Conservation (phyloP, 2,888 invertebrate species). For the Neoscelio sp. region DNA sequence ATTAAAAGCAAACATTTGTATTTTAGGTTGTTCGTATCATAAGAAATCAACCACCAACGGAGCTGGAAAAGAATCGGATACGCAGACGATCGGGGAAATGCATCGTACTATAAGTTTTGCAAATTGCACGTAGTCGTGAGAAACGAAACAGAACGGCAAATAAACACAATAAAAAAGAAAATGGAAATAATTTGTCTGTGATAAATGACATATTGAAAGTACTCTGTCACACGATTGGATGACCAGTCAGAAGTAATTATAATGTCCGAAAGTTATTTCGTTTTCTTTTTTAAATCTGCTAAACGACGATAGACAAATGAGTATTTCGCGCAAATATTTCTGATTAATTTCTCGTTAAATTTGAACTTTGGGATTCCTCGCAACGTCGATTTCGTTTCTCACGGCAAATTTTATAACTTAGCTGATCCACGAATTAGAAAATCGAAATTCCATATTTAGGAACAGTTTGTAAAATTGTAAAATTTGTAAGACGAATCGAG, state of each 20-base stretch:
- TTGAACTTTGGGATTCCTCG: no score
- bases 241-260: not conserved
- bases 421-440: not conserved
- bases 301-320: no score
- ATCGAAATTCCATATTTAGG: constrained; percentile 5
- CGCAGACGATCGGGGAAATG: constrained; percentile 84
- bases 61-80: constrained; percentile 87
- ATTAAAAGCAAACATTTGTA: no score
- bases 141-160: constrained; percentile 37
- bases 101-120: constrained; percentile 77
- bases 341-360: no score
- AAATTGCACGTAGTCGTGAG: constrained; percentile 44
- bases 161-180: not conserved
- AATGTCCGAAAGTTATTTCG: not conserved
- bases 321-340: no score
- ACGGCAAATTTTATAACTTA: no score
- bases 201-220: constrained; percentile 53
- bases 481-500: constrained; percentile 15
- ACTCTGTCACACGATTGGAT: no score
- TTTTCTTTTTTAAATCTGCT: no score
- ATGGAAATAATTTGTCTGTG: constrained; percentile 54
- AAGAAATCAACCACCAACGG: constrained; percentile 89
- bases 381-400: constrained; percentile 2
- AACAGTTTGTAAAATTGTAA: no score
- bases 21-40: constrained; percentile 90